Base-by-base conservation (phyloP, 2,113 vertebrate genomes). In the Halichoeres trimaculatus region DNA sequence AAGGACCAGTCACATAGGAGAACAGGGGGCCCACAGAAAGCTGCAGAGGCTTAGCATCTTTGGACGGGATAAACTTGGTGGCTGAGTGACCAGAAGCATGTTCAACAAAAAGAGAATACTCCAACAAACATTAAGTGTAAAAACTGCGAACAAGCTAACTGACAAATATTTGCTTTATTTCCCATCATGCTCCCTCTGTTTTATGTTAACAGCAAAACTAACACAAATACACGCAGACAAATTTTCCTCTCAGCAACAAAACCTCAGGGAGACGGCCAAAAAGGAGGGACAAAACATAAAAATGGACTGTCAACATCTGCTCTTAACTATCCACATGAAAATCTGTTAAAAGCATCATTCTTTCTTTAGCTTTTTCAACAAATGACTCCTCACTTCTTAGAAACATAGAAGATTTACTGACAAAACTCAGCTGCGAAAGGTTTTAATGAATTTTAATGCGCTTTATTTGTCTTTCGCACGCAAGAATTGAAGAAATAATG, bases 341-440 rank as follows among this genome's bases (percentile, higher is more conserved):
- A 87, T 83, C 81, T 88, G 86, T 47, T 64, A 8, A 74, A 85
- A 86, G 66, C 57, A 84, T 88, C 52, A 63, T 36, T 85, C 35
- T 47, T n/a, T 16, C 53, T 5, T 61, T 68, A 74, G 50, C 74
- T 83, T 62, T 74, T 50, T 11, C 40, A 78, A 63, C 34, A 57
- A 45, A 19, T 45, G 6, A 16, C 16, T 45, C 17, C 35, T 64
- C 17, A 57, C 36, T 60, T 78, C 51, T 79, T 69, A 67, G 36
- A 60, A 81, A 81, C 64, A 62, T 67, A 38, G 56, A 54, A 82
- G n/a, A 78, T 55, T 16, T 53, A 69, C 26, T 52, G 53, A 60
- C 17, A 13, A 16, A 50, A 24, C 11, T 56, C 14, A 65, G 47
- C 62, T 74, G 60, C 54, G 85, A n/a, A 61, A 14, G n/a, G 71